Evolutionary conservation across 1,140 invertebrate species (phyloP).

Genomic region (Zaprionus ghesquierei): DNA sequence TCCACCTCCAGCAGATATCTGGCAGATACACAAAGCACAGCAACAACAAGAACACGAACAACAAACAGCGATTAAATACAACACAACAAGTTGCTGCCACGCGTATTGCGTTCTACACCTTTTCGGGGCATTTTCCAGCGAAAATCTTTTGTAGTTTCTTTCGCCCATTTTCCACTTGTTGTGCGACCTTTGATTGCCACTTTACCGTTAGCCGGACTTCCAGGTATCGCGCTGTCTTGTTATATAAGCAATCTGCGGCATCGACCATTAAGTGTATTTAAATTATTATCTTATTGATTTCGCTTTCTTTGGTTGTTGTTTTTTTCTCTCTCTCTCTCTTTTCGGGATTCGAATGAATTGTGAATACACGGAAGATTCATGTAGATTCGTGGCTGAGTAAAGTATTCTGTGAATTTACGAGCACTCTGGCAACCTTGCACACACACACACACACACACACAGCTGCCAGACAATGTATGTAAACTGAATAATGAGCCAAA

Average conservation of each 20-base stretch:
- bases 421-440: slow-evolving; percentile 27
- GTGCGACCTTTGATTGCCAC: slow-evolving; percentile 54
- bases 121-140: slow-evolving; percentile 55
- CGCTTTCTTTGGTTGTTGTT: too few species aligned
- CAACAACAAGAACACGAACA: slow-evolving; percentile 10
- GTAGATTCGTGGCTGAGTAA: slow-evolving; percentile 5
- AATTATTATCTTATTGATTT: slow-evolving; percentile 56
- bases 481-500: slow-evolving; percentile 34
- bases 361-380: slow-evolving; percentile 25
- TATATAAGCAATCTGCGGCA: slow-evolving; percentile 50
- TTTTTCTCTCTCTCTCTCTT: too few species aligned
- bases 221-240: slow-evolving; percentile 28
- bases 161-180: background rate
- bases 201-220: slow-evolving; percentile 21
- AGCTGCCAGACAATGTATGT: slow-evolving; percentile 6
- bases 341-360: slow-evolving; percentile 24
- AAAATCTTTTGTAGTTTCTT: slow-evolving; percentile 64
- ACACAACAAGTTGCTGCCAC: slow-evolving; percentile 66
- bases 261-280: slow-evolving; percentile 53
- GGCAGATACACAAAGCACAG: slow-evolving; percentile 21
- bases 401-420: slow-evolving; percentile 26
- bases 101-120: slow-evolving; percentile 44
- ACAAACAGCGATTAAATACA: slow-evolving; percentile 34
- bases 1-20: background rate
- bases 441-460: too few species aligned